Evolutionary conservation across 2,888 invertebrate species (phyloP).

Genomic region (Zygaena filipendulae): DNA sequence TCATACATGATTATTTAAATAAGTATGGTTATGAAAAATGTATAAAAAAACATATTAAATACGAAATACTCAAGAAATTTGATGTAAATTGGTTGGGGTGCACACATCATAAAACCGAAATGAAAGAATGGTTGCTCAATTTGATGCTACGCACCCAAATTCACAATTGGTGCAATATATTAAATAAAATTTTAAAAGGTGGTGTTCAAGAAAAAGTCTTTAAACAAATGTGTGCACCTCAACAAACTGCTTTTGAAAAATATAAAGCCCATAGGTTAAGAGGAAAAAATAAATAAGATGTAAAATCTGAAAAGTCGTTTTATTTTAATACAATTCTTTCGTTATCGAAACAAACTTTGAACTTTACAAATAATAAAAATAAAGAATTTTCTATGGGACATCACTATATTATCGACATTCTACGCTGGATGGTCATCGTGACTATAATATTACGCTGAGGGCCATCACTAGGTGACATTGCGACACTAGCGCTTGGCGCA

Average conservation of each 20-base stretch:
- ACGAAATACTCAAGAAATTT: not conserved
- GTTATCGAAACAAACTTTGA: no score
- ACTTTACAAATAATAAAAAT: no score
- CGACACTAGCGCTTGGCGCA: no score
- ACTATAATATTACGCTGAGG: no score
- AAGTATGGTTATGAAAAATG: not conserved
- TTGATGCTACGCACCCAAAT: slow-evolving; percentile 5
- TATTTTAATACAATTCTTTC: no score
- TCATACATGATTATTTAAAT: not conserved
- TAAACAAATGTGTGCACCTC: not conserved
- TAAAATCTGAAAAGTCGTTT: no score
- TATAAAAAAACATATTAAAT: not conserved
- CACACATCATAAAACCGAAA: not conserved
- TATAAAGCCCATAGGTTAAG: not conserved
- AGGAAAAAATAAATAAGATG: no score
- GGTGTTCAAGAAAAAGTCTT: slow-evolving; percentile 3
- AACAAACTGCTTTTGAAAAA: not conserved
- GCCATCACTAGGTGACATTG: no score
- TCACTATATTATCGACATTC: no score
- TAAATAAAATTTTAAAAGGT: slow-evolving; percentile 10
- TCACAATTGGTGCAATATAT: slow-evolving; percentile 11
- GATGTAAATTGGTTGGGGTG: not conserved
- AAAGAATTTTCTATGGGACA: no score
- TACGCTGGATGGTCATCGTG: no score
- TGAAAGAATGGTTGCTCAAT: slow-evolving; percentile 5